Conservation (phyloP, 2,113 vertebrate species). For the Dendropsophus ebraccatus region DNA sequence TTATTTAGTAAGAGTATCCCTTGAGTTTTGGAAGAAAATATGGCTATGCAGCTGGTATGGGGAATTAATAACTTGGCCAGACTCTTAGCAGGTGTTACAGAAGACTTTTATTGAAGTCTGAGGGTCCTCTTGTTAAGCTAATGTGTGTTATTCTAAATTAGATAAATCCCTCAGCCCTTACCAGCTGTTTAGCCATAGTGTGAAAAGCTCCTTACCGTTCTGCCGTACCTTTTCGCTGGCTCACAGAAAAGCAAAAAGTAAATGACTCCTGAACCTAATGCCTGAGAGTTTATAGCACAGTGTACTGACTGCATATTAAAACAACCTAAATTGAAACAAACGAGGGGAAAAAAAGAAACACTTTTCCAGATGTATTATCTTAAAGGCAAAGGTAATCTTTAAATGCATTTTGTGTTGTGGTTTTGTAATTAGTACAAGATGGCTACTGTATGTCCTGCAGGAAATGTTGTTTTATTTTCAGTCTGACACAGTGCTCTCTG, state of each 20-base stretch:
- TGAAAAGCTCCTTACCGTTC: conserved; percentile 48
- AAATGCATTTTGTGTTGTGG: too few species aligned
- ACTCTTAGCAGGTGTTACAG: conserved; percentile 51
- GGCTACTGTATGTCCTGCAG: too few species aligned
- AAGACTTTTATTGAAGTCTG: conserved; percentile 45
- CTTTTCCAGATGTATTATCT: not conserved
- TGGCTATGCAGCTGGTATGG: conserved; percentile 37
- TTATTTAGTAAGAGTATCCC: conserved; percentile 47
- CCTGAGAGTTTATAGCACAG: not conserved
- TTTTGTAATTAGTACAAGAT: too few species aligned
- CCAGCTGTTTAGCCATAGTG: conserved; percentile 47
- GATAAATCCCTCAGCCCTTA: conserved; percentile 55
- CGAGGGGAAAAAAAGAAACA: not conserved
- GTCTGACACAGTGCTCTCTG: too few species aligned
- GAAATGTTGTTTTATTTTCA: too few species aligned
- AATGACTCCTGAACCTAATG: conserved; percentile 15
- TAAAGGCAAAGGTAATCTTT: not conserved
- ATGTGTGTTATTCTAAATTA: conserved; percentile 57
- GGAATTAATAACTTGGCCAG: conserved; percentile 36
- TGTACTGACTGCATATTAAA: not conserved
- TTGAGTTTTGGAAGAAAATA: conserved; percentile 48
- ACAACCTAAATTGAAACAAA: not conserved
- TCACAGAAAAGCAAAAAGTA: conserved; percentile 16
- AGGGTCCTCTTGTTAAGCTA: conserved; percentile 52
- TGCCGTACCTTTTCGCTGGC: conserved; percentile 4